Evolutionary conservation across 2,888 invertebrate genomes (phyloP).

Genomic region (Acleris laterana): DNA sequence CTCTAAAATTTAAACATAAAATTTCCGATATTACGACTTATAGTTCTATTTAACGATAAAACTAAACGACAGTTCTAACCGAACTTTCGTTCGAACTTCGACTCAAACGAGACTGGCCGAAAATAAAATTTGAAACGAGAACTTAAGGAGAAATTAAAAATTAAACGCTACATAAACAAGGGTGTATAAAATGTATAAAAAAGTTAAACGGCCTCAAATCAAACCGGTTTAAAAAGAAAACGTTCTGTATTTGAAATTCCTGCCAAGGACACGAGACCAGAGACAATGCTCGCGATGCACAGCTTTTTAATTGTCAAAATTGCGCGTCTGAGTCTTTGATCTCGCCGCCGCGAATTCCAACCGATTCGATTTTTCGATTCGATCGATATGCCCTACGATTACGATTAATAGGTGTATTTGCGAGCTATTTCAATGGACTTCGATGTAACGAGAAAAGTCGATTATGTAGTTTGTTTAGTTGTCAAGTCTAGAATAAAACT

Average conservation of each 20-base stretch:
- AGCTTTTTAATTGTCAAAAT: constrained; percentile 83
- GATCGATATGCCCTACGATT: constrained; percentile 40
- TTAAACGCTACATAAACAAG: constrained; percentile 51
- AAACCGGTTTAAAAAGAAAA: constrained; percentile 65
- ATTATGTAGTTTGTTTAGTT: constrained; percentile 1
- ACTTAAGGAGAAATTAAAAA: constrained; percentile 46
- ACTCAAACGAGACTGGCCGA: constrained; percentile 3
- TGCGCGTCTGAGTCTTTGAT: constrained; percentile 67
- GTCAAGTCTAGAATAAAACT: not conserved
- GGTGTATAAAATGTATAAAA: constrained; percentile 20
- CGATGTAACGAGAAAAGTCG: not conserved
- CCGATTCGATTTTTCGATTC: constrained; percentile 52
- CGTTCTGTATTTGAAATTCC: constrained; percentile 69
- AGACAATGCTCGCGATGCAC: constrained; percentile 71
- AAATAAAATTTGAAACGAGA: constrained; percentile 13
- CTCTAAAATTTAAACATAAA: constrained; percentile 70
- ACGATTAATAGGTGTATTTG: constrained; percentile 29
- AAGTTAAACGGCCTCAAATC: constrained; percentile 54
- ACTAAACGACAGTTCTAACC: constrained; percentile 59
- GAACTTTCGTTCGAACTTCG: constrained; percentile 3
- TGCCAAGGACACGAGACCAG: constrained; percentile 71
- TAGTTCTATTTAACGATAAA: constrained; percentile 78
- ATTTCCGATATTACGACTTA: constrained; percentile 79
- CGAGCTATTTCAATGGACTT: not conserved
- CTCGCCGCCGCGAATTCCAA: constrained; percentile 63